These are phyloP conservation scores for Aurelia coerulea DNA, from an alignment of 30 jellyfish, hydroid and myxozoan species.

Conservation along the genomic window DNA sequence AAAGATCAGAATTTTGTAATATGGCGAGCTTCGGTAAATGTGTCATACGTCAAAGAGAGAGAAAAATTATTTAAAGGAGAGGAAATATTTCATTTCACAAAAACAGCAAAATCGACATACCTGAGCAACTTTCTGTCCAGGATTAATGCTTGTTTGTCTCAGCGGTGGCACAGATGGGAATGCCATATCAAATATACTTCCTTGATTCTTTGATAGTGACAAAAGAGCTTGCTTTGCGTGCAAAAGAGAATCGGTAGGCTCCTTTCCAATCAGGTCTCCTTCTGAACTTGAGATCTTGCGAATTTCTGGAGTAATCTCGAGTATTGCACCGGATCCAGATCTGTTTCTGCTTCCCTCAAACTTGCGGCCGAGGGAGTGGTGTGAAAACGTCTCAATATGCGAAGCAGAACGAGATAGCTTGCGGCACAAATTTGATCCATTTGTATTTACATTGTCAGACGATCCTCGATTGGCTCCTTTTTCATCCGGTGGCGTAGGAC, in stretches of 20 bases:
- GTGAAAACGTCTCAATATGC: slow-evolving; percentile 10
- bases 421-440: slow-evolving; percentile 40
- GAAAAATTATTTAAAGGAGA: too few species aligned
- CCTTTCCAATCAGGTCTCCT: slow-evolving; percentile 36
- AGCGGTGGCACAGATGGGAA: slow-evolving; percentile 61
- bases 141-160: slow-evolving; percentile 65
- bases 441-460: neutral
- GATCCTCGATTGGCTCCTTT: too few species aligned
- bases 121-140: slow-evolving; percentile 89
- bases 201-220: neutral
- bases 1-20: too few species aligned
- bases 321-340: neutral
- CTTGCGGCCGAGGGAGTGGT: slow-evolving; percentile 6
- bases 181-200: slow-evolving; percentile 48
- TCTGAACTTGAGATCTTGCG: slow-evolving; percentile 59
- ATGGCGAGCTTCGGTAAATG: too few species aligned
- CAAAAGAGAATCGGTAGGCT: too few species aligned
- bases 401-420: slow-evolving; percentile 64
- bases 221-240: too few species aligned
- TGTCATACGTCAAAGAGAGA: too few species aligned
- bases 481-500: slow-evolving; percentile 46
- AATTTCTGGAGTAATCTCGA: slow-evolving; percentile 3
- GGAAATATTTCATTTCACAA: neutral
- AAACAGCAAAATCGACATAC: slow-evolving; percentile 19
- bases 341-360: slow-evolving; percentile 13